phyloP scores from a whole-genome alignment of 30 jellyfish, hydroid and myxozoan genomes.

The Aurelia aurita complex sp. Pacific region DNA sequence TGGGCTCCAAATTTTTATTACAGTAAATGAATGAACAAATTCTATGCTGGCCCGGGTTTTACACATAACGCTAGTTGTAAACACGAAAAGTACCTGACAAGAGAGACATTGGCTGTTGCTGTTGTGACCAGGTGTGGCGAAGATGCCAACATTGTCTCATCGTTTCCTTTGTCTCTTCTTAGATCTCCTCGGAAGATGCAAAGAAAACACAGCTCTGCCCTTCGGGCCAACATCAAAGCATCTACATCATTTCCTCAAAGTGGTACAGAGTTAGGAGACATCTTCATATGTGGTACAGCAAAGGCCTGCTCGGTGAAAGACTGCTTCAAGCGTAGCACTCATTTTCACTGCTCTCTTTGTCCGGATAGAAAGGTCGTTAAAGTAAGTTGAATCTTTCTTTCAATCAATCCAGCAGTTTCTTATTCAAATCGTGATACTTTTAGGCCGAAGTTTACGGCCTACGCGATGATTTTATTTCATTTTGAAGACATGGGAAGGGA shows the following conservation, averaged over 20 bases:
- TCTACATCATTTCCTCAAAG: slow-evolving; percentile 47
- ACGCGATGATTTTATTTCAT: too few relatives aligned
- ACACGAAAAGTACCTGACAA: slow-evolving; percentile 74
- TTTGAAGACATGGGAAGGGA: too few relatives aligned
- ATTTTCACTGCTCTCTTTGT: slow-evolving; percentile 76
- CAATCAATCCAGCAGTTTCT: background rate
- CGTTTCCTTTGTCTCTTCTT: slow-evolving; percentile 67
- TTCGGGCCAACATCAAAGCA: slow-evolving; percentile 51
- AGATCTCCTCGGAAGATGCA: slow-evolving; percentile 62
- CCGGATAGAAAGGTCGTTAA: slow-evolving; percentile 64
- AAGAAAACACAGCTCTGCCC: slow-evolving; percentile 61
- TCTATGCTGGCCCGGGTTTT: slow-evolving; percentile 57
- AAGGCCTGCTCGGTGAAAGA: slow-evolving; percentile 78
- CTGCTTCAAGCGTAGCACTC: slow-evolving; percentile 75
- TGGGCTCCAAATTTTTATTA: background rate
- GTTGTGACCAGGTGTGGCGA: slow-evolving; percentile 90
- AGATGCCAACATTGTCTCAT: slow-evolving; percentile 78
- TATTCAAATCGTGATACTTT: slow-evolving; percentile 1
- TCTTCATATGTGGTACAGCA: slow-evolving; percentile 68
- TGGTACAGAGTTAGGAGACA: slow-evolving; percentile 64
- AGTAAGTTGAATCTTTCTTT: slow-evolving; percentile 37
- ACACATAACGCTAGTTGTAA: slow-evolving; percentile 25
- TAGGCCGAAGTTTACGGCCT: background rate
- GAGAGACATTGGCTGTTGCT: slow-evolving; percentile 83
- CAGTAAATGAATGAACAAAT: slow-evolving; percentile 14